Base-by-base conservation (phyloP, 2,888 invertebrate genomes). In the Ophion slaviceki region DNA sequence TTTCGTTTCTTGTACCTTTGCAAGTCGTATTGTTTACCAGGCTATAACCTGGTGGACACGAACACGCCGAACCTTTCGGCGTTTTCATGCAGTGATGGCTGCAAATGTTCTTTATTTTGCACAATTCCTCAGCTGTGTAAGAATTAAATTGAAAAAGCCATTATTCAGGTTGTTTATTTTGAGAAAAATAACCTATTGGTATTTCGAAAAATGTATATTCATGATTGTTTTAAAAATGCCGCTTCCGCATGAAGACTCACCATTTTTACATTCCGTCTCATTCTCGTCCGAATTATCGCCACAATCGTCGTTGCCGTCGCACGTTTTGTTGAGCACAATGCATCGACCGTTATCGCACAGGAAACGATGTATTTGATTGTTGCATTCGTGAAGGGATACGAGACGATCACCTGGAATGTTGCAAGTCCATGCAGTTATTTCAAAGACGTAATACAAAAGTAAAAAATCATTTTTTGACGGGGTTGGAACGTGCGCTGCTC, bases 251-350 rank as follows among this genome's bases (percentile, higher is more conserved):
- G 14, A 6, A n/a, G 28, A 53, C 82, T 81, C 84, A 92, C 91
- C 89, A 76, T 90, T 85, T 2, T 90, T 88, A 64, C 92, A 93
- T 80, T 95, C 95, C 0, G 88, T 88, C 0, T 90, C 88, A 66
- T 95, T 94, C 93, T 97, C 96, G 92, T 97, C 97, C 11, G 96
- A 96, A 53, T 93, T 94, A 93, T 96, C 96, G 0, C 94, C 93
- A 89, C 97, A 97, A 82, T 96, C 94, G 0, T 91, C 57, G 3
- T 91, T 92, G 0, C 93, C 94, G 90, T 96, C 95, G 89, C 97
- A 97, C 1, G 95, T 95, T 75, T 94, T 89, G 0, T 90, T 87
- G 2, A 95, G 85, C 1, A 93, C 87, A 36, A 96, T 93, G 88
- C 96, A 96, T n/a, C 94, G 94, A 14, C 91, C 91, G 57, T 95